Base-by-base conservation (phyloP, 2,113 vertebrate species). In the Lucifuga dentata region DNA sequence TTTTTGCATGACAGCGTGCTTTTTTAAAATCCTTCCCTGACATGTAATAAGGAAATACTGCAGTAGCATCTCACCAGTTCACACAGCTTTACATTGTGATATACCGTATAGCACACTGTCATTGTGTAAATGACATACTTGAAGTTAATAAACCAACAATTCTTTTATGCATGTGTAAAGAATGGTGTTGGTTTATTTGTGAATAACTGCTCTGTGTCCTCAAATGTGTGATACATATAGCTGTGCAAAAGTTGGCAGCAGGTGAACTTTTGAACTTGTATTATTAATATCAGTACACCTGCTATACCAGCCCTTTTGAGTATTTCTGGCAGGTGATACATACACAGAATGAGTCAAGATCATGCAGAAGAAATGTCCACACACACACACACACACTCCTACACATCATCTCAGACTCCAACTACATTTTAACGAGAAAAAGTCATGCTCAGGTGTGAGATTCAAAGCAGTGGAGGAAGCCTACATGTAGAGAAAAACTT, bases 401-500 rank as follows among this genome's bases (percentile, higher is more conserved):
- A 26, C 48, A 43, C n/a, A 15, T 32, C 41, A 19, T 10, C 16
- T 13, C n/a, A n/a, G 45, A 51, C n/a, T 48, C 23, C 9, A 26
- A 52, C 24, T 11, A 44, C 11, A 19, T 44, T 39, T 13, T 21
- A 38, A 52, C 8, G 1, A 23, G 5, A 16, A 19, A 16, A 50
- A 39, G 1, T 53, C 64, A 60, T 24, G 5, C 44, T 45, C 29
- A 48, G 53, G 19, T 41, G 8, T 21, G 19, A 48, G 26, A 32
- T 20, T 53, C 11, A 11, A 45, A n/a, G 20, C 35, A 26, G 5
- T 9, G 32, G 23, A 68, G 51, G 13, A 59, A 50, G 55, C 8
- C 38, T 8, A 26, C n/a, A 19, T 43, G 70, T 29, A 33, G 3
- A 56, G 24, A 16, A 41, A 53, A 56, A 38, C 2, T 13, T n/a